Conservation (phyloP, 2,113 vertebrate genomes). For the Mastomys coucha region DNA sequence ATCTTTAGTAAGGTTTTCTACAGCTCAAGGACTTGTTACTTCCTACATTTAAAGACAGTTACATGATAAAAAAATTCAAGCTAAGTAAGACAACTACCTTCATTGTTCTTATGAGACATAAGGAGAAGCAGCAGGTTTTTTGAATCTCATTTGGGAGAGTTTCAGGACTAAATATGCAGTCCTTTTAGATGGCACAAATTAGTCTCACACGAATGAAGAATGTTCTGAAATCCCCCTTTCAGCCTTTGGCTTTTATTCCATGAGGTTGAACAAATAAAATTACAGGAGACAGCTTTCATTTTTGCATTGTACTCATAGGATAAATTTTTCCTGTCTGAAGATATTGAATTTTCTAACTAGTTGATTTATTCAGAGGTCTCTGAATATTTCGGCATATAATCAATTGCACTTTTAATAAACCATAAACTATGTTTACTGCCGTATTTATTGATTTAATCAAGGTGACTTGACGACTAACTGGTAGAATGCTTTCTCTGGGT, state of each 20-base stretch:
- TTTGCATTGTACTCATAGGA: constrained; percentile 53
- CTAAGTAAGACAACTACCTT: constrained; percentile 13
- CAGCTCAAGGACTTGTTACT: not conserved
- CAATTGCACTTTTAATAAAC: constrained; percentile 78
- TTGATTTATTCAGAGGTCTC: constrained; percentile 72
- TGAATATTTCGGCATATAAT: constrained; percentile 78
- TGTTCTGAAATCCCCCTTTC: constrained; percentile 19
- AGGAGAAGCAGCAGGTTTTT: not conserved
- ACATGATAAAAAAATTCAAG: constrained; percentile 23
- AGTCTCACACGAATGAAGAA: constrained; percentile 32
- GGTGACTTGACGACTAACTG: constrained; percentile 63
- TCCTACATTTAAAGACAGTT: constrained; percentile 17
- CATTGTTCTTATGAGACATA: not conserved
- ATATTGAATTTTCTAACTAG: constrained; percentile 73
- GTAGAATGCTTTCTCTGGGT: not conserved
- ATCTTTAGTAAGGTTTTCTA: not conserved
- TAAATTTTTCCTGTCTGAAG: constrained; percentile 67
- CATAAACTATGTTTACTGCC: constrained; percentile 71
- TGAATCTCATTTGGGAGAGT: constrained; percentile 42
- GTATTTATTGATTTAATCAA: constrained; percentile 77
- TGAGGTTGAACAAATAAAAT: constrained; percentile 29
- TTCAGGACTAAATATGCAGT: constrained; percentile 17
- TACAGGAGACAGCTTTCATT: constrained; percentile 48
- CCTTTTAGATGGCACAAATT: constrained; percentile 22
- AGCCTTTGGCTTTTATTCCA: constrained; percentile 16